Evolutionary conservation across 2,888 invertebrate genomes (phyloP), one percentile per base, ranked within the genome.

Genomic region (Macropis europaea): DNA sequence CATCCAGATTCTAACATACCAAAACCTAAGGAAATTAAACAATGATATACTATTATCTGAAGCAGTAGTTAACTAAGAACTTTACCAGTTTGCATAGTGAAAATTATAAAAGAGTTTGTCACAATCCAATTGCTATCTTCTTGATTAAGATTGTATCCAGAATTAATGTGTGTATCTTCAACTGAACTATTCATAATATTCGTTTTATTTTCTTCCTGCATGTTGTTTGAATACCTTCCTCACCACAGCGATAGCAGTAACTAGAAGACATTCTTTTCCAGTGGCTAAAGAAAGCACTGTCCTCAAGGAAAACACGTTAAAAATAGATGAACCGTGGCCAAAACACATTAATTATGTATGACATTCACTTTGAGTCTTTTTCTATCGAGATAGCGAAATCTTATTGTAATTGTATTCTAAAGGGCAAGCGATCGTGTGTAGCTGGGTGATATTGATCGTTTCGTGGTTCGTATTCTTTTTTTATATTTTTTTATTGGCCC

Each of bases 1-100:
- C 96, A 96, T 1, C 98, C 98, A 0, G 97, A 97, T 88, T 98
- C 98, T 79, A 98, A 90, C 94, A 98, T 95, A 0, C 97, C 97
- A 85, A 98, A 98, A 19, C 98, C 97, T 97, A 40, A 4, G 28
- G 7, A 17, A 34, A 54, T 47, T 6, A 17, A 47, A 13, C 7
- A 9, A 36, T 15, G 9, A 17, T 2, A 22, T 42, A 0, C 13
- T 22, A 5, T 36, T 13, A 22, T 26, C 17, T 17, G 1, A 1
- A 11, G 3, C 22, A 26, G n/a, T 7, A 17, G 26, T 13, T 40
- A 45, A 30, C 26, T 4, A 2, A 36, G 1, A 7, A 26, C 22
- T 52, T 69, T 89, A 95, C 96, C 97, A 73, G 97, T 97, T 91
- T 97, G 97, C 97, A 97, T 97, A 0, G 97, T 97, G 88, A 97